Conservation (phyloP, 2,113 vertebrate genomes). For the Merops nubicus region DNA sequence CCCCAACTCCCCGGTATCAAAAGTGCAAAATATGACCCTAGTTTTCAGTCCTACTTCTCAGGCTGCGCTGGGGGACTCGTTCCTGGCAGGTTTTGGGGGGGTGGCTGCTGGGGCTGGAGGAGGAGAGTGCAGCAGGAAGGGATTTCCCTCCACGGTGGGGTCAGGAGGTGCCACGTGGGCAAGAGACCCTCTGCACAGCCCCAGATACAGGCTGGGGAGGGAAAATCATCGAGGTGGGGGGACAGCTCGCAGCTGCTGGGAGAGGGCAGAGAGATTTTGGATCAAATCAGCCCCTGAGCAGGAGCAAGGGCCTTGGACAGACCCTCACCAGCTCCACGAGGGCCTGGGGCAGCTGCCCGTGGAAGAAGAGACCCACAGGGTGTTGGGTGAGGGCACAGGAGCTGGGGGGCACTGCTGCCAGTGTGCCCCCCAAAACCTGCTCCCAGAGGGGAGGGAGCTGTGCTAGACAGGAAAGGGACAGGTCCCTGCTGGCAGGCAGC, state of each 20-base stretch:
- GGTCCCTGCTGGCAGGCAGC: background rate
- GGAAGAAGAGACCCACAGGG: too few relatives aligned
- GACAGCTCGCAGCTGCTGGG: accelerated
- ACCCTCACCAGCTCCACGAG: too few relatives aligned
- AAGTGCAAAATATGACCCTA: constrained; percentile 80
- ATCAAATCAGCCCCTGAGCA: background rate
- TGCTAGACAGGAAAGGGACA: background rate
- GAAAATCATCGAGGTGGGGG: too few relatives aligned
- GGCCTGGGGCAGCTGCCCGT: too few relatives aligned
- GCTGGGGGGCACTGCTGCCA: background rate
- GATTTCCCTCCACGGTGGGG: background rate
- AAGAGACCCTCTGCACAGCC: too few relatives aligned
- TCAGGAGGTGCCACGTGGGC: accelerated
- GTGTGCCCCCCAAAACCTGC: background rate
- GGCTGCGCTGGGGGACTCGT: background rate
- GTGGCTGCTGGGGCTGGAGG: too few relatives aligned
- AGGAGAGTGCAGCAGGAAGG: background rate
- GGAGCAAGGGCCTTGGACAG: too few relatives aligned
- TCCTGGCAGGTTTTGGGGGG: background rate
- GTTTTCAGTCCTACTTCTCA: constrained; percentile 49
- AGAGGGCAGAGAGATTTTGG: accelerated
- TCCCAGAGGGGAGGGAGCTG: background rate
- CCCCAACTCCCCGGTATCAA: constrained; percentile 69
- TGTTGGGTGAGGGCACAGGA: too few relatives aligned
- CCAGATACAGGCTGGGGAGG: too few relatives aligned